Base-by-base conservation (phyloP, 2,797 vertebrate species). In the Pangasius larnaudii region DNA sequence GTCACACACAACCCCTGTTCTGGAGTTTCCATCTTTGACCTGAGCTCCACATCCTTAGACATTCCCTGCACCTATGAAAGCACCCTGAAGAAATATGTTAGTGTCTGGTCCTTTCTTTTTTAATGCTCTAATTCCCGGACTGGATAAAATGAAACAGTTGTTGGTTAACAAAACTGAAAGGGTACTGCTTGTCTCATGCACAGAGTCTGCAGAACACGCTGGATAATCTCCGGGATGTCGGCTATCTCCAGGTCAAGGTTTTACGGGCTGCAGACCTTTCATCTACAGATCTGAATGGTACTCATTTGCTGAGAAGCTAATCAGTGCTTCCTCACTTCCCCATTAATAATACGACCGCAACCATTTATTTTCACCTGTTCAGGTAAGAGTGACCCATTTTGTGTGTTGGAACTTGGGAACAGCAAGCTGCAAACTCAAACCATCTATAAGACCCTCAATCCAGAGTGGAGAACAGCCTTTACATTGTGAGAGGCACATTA, bases 381-480 rank as follows among this genome's bases (percentile, higher is more conserved):
- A 99, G 99, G 98, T 56, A 99, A 98, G 95, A 98, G 97, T 6
- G 97, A 99, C 92, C 96, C 98, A 8, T 97, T 98, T 69, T 99
- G 98, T 92, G 93, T 98, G 7, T 78, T 99, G 86, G 98, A 99
- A 92, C 94, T 99, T 18, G 97, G 97, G 16, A 99, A 99, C 0
- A 96, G 97, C 94, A 96, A 96, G 85, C 97, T 99, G 88, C 98
- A 98, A 93, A 99, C 98, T 7, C 97, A 98, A 84, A 98, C 98
- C 0, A 87, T 98, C 89, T 96, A 96, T 94, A 99, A 98, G 94
- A 98, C 95, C 69, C 92, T 98, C 88, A 99, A 98, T 91, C 99
- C 99, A 0, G 98, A 99, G 91, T 99, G 99, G 99, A 98, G 97
- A 95, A 97, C 97, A 95, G 97, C 96, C 75, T 96, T 99, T 86